phyloP scores from a whole-genome alignment of 2,888 invertebrate genomes.

The Philereme vetulata region DNA sequence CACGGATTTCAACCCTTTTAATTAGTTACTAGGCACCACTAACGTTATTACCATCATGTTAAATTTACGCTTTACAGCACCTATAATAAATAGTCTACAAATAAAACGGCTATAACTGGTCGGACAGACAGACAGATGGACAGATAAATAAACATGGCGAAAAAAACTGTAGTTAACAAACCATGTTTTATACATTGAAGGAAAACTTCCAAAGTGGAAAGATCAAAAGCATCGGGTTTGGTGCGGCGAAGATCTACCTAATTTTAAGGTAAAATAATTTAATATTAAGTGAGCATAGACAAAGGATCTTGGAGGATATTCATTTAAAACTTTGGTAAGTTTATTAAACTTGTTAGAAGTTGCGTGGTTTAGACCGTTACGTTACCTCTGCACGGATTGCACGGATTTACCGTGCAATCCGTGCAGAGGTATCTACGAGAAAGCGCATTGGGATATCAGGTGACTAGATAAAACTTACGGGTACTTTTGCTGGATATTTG shows the following conservation, averaged over 20 bases:
- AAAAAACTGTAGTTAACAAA: no score
- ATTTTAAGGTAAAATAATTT: conserved; percentile 20
- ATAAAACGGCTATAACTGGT: no score
- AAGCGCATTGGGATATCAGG: background rate
- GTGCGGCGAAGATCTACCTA: conserved; percentile 13
- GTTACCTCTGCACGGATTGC: no score
- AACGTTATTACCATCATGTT: no score
- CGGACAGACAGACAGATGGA: no score
- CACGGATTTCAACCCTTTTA: no score
- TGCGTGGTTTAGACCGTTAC: conserved; percentile 18
- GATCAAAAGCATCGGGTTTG: conserved; percentile 12
- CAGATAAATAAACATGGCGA: no score
- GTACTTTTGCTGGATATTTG: no score
- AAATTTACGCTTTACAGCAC: no score
- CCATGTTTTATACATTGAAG: background rate
- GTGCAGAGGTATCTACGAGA: background rate
- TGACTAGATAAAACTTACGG: background rate
- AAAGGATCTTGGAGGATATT: conserved; percentile 17
- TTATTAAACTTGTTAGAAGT: conserved; percentile 17
- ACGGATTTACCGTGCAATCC: no score
- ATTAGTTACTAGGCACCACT: no score
- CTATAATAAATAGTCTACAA: no score
- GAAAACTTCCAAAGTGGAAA: conserved; percentile 5
- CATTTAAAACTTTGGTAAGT: conserved; percentile 20
- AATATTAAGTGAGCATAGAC: conserved; percentile 18